A percentile compares a stretch with the other conserved stretches of the same genome.
Evolutionary conservation across 2,797 vertebrate species (phyloP).

Genomic region (Alauda arvensis): DNA sequence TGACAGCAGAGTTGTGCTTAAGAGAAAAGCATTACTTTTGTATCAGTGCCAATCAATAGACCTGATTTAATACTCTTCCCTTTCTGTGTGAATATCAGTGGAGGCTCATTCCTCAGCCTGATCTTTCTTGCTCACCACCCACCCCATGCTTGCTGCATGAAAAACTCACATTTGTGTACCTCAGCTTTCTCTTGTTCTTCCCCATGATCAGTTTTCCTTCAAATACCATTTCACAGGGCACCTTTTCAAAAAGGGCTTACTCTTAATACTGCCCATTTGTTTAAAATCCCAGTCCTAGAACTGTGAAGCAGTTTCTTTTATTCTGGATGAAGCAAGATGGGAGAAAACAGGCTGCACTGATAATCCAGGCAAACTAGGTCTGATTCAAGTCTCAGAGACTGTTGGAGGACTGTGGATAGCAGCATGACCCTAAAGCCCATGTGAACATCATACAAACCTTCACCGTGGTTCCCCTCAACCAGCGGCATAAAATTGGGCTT

Average conservation of each 20-base stretch:
- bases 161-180: background rate
- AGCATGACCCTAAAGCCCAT: background rate
- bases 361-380: background rate
- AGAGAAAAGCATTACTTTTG: background rate
- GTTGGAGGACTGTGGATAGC: background rate
- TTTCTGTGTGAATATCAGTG: background rate
- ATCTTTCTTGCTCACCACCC: background rate
- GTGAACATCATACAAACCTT: background rate
- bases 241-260: background rate
- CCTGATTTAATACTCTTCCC: background rate
- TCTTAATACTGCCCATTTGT: background rate
- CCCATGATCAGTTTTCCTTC: accelerated
- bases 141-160: background rate
- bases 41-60: background rate
- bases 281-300: background rate
- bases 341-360: background rate
- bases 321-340: background rate
- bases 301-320: background rate
- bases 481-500: background rate
- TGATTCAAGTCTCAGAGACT: background rate
- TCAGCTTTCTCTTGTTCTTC: background rate
- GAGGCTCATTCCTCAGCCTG: background rate
- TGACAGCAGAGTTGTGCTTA: background rate
- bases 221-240: background rate
- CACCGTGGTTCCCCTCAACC: background rate